Evolutionary conservation across 2,888 invertebrate species (phyloP), one percentile per base, ranked within the genome.

Genomic region (Crocallis elinguaria): DNA sequence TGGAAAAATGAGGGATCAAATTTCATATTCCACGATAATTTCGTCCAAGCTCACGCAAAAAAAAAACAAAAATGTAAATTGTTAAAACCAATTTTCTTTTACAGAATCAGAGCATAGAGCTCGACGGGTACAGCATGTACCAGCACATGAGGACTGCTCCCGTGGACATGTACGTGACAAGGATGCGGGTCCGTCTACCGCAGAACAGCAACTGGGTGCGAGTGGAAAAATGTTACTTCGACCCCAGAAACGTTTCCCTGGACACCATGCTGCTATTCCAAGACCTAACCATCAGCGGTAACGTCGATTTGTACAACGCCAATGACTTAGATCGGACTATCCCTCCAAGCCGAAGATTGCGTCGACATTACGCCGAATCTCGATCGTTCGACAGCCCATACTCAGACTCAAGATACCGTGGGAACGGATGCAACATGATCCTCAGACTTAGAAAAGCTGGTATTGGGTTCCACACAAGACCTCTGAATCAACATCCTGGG

Each of bases 281-380:
- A 66, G 96, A 96, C 72, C 83, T 97, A 30, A 95, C 96, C 0
- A 95, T 96, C 41, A 95, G 95, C 56, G 96, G 96, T 0, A 93
- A 93, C 66, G 94, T 96, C 0, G 94, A 95, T 57, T 79, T 96
- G 27, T 91, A 84, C 50, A 84, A 88, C 14, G 80, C 83, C 0
- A 88, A 82, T 29, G 88, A 92, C 16, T 66, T 89, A 0, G 89
- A 91, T 29, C 72, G 90, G 56, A 77, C 70, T 0, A 58, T 82
- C 12, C 82, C 86, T 7, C 73, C 79, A 4, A 83, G 67, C 41
- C 70, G 82, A 49, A 73, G 86, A 54, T 49, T 75, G 4, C 71
- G 88, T 46, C 68, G 88, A 42, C 82, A 86, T 57, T 84, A 92
- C 54, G 88, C 87, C 8, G 88, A 92, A 41, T 81, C 87, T 3